Percentiles rank a stretch among this genome's conserved stretches.
phyloP scores from a whole-genome alignment of 2,888 invertebrate genomes.

The Alentia gelatinosa region DNA sequence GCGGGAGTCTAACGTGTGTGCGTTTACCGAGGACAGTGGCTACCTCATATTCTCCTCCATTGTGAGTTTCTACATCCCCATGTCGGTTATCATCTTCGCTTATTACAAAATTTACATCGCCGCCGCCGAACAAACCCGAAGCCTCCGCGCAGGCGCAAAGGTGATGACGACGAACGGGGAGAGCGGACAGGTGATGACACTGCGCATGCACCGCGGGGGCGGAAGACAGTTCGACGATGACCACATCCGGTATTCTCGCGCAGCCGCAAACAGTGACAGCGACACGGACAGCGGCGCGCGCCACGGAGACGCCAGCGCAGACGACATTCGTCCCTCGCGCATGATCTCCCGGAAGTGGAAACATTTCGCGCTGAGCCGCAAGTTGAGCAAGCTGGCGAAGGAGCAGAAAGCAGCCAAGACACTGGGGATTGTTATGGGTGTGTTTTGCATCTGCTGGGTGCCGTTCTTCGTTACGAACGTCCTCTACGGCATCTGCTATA shows the following conservation, averaged over 20 bases:
- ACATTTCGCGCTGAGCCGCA: conserved; percentile 93
- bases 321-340: conserved; percentile 57
- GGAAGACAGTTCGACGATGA: conserved; percentile 64
- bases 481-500: conserved; percentile 91
- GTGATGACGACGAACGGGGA: conserved; percentile 84
- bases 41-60: conserved; percentile 98
- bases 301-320: conserved; percentile 50
- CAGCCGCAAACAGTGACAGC: conserved; percentile 70
- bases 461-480: conserved; percentile 98
- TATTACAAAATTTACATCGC: conserved; percentile 97
- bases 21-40: conserved; percentile 97
- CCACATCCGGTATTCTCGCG: conserved; percentile 57
- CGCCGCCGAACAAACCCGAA: conserved; percentile 94
- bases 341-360: conserved; percentile 64
- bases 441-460: conserved; percentile 97
- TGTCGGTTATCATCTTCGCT: conserved; percentile 98
- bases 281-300: conserved; percentile 70
- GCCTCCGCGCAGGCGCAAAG: conserved; percentile 94
- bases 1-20: conserved; percentile 83
- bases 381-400: conserved; percentile 96
- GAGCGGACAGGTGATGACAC: conserved; percentile 87
- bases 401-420: conserved; percentile 99
- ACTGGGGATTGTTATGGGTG: conserved; percentile 97
- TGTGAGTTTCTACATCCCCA: conserved; percentile 97
- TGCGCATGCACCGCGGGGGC: conserved; percentile 96